Evolutionary conservation across 2,888 invertebrate genomes (phyloP).

Genomic region (Hirudinaria manillensis): DNA sequence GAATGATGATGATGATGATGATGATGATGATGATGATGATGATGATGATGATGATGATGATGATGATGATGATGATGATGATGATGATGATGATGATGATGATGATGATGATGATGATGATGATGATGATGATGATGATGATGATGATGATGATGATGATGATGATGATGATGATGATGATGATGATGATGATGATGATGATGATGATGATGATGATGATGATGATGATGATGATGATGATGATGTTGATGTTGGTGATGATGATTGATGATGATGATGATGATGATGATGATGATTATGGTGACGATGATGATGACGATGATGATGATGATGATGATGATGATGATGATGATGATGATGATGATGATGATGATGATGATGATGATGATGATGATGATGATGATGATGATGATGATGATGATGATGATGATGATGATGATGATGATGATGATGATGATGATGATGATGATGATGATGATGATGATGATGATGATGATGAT

Average conservation of each 20-base stretch:
- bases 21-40: background rate
- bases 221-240: constrained; percentile 15
- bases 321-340: constrained; percentile 26
- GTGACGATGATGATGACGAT: background rate
- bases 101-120: background rate
- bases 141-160: constrained; percentile 22
- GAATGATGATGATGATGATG: background rate
- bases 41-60: background rate
- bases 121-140: constrained; percentile 16
- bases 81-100: background rate
- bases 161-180: constrained; percentile 28
- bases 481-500: background rate
- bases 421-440: constrained; percentile 28
- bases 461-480: constrained; percentile 1
- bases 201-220: constrained; percentile 25
- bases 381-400: constrained; percentile 17
- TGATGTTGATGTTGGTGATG: background rate
- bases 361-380: background rate
- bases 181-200: constrained; percentile 23
- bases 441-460: constrained; percentile 23
- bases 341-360: constrained; percentile 14
- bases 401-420: constrained; percentile 24
- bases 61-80: background rate
- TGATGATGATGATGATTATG: background rate
- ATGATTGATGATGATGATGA: background rate